Percentiles rank a stretch among this genome's conserved stretches.
Evolutionary conservation across 2,888 invertebrate species (phyloP).

Genomic region (Leptarthrus brevirostris): DNA sequence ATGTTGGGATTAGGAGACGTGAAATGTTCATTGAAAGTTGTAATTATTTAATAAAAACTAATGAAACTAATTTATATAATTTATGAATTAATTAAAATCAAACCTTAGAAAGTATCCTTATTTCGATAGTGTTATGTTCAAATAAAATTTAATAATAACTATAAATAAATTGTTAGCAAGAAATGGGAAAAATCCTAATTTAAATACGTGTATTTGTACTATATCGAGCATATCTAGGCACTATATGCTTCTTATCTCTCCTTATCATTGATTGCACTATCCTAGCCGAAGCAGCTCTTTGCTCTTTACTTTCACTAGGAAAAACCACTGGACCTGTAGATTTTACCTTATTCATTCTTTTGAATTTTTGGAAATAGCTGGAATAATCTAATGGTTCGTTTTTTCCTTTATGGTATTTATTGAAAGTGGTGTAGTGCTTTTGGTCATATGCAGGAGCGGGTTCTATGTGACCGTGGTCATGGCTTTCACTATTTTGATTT

Average conservation of each 20-base stretch:
- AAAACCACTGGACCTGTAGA: constrained; percentile 56
- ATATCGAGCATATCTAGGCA: constrained; percentile 63
- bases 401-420: constrained; percentile 10
- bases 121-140: too few relatives aligned
- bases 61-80: too few relatives aligned
- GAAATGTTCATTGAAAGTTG: too few relatives aligned
- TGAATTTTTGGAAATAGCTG: constrained; percentile 61
- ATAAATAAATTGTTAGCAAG: too few relatives aligned
- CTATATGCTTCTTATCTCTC: constrained; percentile 62
- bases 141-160: too few relatives aligned
- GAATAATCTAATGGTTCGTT: constrained; percentile 58
- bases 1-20: too few relatives aligned
- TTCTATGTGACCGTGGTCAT: neutral
- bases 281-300: constrained; percentile 62
- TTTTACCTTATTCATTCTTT: constrained; percentile 4
- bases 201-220: constrained; percentile 44
- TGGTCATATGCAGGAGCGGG: constrained; percentile 56
- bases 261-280: constrained; percentile 64
- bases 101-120: too few relatives aligned
- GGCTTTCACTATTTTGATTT: neutral
- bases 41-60: too few relatives aligned
- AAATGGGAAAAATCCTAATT: too few relatives aligned
- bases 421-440: constrained; percentile 59
- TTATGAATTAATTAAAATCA: too few relatives aligned
- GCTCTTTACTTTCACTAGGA: constrained; percentile 57